phyloP scores from a whole-genome alignment of 1,140 invertebrate genomes.

The Nephotettix cincticeps region DNA sequence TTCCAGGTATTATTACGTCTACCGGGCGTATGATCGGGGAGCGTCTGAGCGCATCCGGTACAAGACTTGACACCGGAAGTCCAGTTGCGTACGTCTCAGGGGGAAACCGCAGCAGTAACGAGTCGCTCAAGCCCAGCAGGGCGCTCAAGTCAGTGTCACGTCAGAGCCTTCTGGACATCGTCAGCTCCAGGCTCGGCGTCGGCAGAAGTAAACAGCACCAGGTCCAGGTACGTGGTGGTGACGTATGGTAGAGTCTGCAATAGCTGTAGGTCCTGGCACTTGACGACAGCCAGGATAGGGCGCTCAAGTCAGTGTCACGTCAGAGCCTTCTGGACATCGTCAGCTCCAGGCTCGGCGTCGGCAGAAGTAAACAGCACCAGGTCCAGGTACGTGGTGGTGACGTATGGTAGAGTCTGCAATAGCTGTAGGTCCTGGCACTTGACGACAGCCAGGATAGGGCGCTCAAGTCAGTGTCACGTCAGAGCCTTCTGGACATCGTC shows the following conservation, averaged over 20 bases:
- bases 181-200: slow-evolving; percentile 64
- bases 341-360: slow-evolving; percentile 62
- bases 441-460: too few species aligned
- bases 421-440: too few species aligned
- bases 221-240: slow-evolving; percentile 37
- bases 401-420: too few species aligned
- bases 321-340: slow-evolving; percentile 66
- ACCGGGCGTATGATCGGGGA: slow-evolving; percentile 50
- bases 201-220: slow-evolving; percentile 54
- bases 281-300: too few species aligned
- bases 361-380: slow-evolving; percentile 55
- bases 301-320: slow-evolving; percentile 55
- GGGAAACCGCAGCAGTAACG: slow-evolving; percentile 44
- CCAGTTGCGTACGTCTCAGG: slow-evolving; percentile 46
- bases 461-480: slow-evolving; percentile 56
- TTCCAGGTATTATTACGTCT: slow-evolving; percentile 58
- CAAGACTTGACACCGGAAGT: slow-evolving; percentile 52
- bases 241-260: too few species aligned
- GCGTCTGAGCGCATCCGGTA: slow-evolving; percentile 50
- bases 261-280: too few species aligned
- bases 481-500: slow-evolving; percentile 65
- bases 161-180: slow-evolving; percentile 63
- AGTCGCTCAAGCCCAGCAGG: slow-evolving; percentile 41
- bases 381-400: slow-evolving; percentile 31
- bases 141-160: slow-evolving; percentile 56